Conservation (phyloP, 2,797 vertebrate genomes). For the Lacerta agilis region DNA sequence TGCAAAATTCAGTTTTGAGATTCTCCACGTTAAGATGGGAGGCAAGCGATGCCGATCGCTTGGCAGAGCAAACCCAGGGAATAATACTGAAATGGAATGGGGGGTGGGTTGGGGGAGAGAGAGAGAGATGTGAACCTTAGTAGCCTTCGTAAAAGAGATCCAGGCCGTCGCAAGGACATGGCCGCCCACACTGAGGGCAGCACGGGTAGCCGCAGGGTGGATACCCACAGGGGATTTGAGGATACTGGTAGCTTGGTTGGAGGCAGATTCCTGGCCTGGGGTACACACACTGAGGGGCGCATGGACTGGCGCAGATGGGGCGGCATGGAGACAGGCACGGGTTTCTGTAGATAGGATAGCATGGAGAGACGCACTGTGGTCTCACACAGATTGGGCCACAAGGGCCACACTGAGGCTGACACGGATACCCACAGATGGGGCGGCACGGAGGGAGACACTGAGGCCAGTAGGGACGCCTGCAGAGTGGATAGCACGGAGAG, state of each 20-base stretch:
- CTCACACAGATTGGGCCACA: background rate
- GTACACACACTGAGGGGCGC: background rate
- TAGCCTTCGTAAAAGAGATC: background rate
- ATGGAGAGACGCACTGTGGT: rapidly evolving
- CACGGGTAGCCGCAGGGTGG: background rate
- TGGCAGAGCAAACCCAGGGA: background rate
- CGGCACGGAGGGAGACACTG: rapidly evolving
- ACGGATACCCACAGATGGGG: background rate
- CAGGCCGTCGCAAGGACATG: background rate
- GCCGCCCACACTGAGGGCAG: background rate
- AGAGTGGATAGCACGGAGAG: background rate
- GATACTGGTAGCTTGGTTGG: background rate
- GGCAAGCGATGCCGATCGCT: background rate
- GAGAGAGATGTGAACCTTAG: rapidly evolving
- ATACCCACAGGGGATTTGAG: background rate
- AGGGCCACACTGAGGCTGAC: background rate
- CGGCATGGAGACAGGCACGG: background rate
- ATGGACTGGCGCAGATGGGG: background rate
- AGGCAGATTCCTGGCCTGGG: background rate
- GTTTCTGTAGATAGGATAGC: background rate
- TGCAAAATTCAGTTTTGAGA: background rate
- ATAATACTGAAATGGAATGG: background rate
- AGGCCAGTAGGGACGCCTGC: background rate
- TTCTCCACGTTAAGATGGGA: background rate
- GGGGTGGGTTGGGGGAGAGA: background rate